Percentiles rank a stretch among this genome's conserved stretches.
Conservation (phyloP, 2,113 vertebrate species). For the Peucedramus taeniatus region DNA sequence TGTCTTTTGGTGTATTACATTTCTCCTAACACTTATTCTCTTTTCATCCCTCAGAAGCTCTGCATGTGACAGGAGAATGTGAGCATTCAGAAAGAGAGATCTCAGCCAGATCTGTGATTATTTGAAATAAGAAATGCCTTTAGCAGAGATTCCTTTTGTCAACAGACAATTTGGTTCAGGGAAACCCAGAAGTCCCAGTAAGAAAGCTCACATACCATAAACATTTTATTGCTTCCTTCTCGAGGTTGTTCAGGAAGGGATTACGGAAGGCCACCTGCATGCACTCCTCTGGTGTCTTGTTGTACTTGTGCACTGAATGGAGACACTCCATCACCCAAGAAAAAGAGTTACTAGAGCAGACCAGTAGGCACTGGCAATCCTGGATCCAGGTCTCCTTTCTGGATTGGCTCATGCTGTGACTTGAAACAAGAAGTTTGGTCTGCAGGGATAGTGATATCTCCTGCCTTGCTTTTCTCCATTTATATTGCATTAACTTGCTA, state of each 20-base stretch:
- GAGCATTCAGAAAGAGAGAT: neutral
- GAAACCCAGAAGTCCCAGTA: neutral
- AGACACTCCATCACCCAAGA: rapidly evolving
- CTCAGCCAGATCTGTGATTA: neutral
- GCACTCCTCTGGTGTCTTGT: neutral
- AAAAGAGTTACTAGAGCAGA: neutral
- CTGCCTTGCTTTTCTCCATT: neutral
- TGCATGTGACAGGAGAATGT: neutral
- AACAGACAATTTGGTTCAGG: neutral
- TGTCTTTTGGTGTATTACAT: neutral
- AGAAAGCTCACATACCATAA: neutral
- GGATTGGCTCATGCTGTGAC: neutral
- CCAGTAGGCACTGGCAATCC: neutral
- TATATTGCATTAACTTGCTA: neutral
- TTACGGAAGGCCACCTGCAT: neutral
- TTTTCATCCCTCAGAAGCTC: neutral
- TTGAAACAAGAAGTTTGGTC: neutral
- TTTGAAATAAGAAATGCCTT: neutral
- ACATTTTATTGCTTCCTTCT: neutral
- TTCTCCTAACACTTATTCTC: neutral
- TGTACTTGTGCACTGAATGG: neutral
- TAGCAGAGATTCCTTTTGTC: neutral
- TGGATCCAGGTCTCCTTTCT: neutral
- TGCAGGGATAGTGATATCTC: neutral
- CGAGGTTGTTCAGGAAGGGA: neutral